A percentile compares a stretch with the other conserved stretches of the same genome.
Evolutionary conservation across 2,113 vertebrate genomes (phyloP).

Genomic region (Pangasianodon hypophthalmus): DNA sequence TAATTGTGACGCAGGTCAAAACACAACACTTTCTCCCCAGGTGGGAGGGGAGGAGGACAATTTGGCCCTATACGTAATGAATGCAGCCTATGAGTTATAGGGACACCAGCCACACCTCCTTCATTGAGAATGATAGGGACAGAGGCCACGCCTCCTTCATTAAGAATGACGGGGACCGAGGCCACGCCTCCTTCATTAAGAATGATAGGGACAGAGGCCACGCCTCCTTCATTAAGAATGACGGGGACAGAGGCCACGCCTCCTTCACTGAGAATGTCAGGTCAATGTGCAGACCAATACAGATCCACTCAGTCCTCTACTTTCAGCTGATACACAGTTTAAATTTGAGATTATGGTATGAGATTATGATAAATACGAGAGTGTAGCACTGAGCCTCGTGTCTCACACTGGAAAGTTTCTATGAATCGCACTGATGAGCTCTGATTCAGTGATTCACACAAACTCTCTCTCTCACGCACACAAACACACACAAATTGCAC

Average conservation of each 20-base stretch:
- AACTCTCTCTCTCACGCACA: not conserved
- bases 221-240: not conserved
- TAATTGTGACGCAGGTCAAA: too few species aligned
- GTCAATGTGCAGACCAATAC: not conserved
- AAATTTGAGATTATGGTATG: not conserved
- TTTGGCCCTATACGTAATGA: too few species aligned
- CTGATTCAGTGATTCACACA: not conserved
- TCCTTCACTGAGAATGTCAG: not conserved
- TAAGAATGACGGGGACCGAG: too few species aligned
- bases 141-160: not conserved
- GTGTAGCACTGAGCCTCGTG: not conserved
- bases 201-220: too few species aligned
- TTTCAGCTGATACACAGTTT: not conserved
- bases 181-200: not conserved
- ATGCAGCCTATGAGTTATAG: too few species aligned
- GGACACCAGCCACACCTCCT: not conserved
- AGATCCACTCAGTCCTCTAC: not conserved
- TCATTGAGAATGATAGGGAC: too few species aligned
- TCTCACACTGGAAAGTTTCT: not conserved
- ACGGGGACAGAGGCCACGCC: not conserved
- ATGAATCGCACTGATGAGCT: not conserved
- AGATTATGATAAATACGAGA: not conserved
- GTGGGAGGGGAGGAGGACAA: too few species aligned
- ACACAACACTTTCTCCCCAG: too few species aligned
- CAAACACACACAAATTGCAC: not conserved